Conservation (phyloP, 2,113 vertebrate species). For the Eclectus roratus region DNA sequence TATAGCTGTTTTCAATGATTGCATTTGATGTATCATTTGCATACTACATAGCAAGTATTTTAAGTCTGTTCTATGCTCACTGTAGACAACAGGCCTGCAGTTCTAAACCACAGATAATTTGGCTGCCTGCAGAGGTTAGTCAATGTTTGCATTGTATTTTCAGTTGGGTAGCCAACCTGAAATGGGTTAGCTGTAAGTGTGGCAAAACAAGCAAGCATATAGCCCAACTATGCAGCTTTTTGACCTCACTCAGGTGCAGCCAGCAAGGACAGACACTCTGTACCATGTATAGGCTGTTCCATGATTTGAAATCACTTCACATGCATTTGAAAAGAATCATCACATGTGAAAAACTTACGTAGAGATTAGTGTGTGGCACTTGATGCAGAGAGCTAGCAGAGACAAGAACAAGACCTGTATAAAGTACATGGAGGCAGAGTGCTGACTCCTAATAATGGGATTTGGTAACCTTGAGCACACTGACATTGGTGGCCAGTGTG, state of each 20-base stretch:
- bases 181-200: neutral
- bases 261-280: neutral
- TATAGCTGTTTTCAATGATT: neutral
- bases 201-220: neutral
- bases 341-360: neutral
- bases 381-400: neutral
- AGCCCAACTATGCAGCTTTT: neutral
- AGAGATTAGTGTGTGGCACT: neutral
- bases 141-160: neutral
- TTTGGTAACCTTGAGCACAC: neutral
- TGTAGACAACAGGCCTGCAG: neutral
- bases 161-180: neutral
- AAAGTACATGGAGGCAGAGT: neutral
- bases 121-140: neutral
- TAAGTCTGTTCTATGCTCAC: neutral
- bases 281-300: rapidly evolving
- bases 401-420: neutral
- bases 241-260: neutral
- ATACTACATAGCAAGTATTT: neutral
- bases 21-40: neutral
- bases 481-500: neutral
- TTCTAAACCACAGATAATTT: neutral
- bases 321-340: neutral
- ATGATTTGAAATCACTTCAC: neutral
- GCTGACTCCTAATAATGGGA: rapidly evolving